Base-by-base conservation (phyloP, 2,888 invertebrate genomes). In the Beris morrisii region DNA sequence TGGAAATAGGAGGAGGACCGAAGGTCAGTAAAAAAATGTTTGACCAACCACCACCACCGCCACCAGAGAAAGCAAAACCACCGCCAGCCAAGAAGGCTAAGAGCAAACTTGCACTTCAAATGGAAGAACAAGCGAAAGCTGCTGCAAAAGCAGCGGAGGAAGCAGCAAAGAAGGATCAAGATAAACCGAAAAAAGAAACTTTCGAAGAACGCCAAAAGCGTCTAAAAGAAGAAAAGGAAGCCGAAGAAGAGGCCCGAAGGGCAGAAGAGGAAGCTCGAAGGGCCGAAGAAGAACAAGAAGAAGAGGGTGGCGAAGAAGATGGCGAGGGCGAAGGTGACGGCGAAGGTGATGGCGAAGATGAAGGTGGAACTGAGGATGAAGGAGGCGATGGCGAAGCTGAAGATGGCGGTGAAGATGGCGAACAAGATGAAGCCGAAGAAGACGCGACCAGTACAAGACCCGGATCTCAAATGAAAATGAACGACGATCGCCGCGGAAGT, bases 11-110 rank as follows among this genome's bases (percentile, higher is more conserved):
- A 3, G 77, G 77, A 4, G 79, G 80, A 5, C 75, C 75, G 52
- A 78, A 77, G 64, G 77, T 76, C 13, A 77, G 73, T 70, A 80
- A 79, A 73, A 80, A 80, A 70, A 79, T 76, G 78, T 79, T 77
- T 69, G 78, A 80, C 69, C 75, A 78, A 66, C 75, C 74, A 48
- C 48, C 59, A 7, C 61, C 69, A 44, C 66, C 69, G 68, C 61
- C 67, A 48, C 70, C 70, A 67, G 65, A 66, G 50, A 63, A 70
- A 56, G 73, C 73, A 28, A 76, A 78, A 5, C 78, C 77, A 65
- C 78, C 81, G 43, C 79, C 80, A 48, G 78, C 80, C 64, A 78
- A 79, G 68, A 69, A 74, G 69, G 69, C 69, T 11, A 79, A 79
- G 71, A 78, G 79, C 68, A 79, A 79, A 72, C 70, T 77, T 61